phyloP scores from a whole-genome alignment of 2,888 invertebrate species.

The Limnephilus rhombicus region DNA sequence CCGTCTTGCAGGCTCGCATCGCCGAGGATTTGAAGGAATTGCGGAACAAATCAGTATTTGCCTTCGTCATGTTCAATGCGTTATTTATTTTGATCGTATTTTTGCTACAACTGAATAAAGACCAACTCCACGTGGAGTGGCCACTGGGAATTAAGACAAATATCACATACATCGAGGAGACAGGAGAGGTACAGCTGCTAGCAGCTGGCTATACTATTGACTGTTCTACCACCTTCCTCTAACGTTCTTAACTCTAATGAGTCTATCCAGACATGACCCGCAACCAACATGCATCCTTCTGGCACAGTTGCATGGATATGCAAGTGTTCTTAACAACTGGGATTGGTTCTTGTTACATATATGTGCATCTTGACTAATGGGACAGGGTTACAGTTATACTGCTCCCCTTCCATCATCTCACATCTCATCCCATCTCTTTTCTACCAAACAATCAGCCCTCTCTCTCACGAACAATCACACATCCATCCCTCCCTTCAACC shows the following conservation, averaged over 20 bases:
- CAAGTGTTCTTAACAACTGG: slow-evolving; percentile 66
- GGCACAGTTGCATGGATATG: slow-evolving; percentile 77
- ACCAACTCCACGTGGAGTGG: slow-evolving; percentile 98
- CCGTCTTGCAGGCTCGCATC: slow-evolving; percentile 87
- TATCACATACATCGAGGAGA: slow-evolving; percentile 95
- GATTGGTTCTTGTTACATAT: slow-evolving; percentile 62
- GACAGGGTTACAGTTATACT: slow-evolving; percentile 61
- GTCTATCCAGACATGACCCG: slow-evolving; percentile 70
- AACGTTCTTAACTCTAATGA: slow-evolving; percentile 75
- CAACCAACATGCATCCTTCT: slow-evolving; percentile 75
- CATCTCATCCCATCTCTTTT: slow-evolving; percentile 35
- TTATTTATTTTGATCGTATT: slow-evolving; percentile 99
- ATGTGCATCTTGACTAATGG: slow-evolving; percentile 66
- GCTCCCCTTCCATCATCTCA: slow-evolving; percentile 49
- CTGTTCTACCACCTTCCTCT: slow-evolving; percentile 61
- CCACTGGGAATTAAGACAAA: slow-evolving; percentile 96
- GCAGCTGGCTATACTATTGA: slow-evolving; percentile 62
- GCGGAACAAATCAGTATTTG: slow-evolving; percentile 97
- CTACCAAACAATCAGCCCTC: background rate
- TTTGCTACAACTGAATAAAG: slow-evolving; percentile 99
- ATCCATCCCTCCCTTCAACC: background rate
- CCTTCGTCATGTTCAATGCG: slow-evolving; percentile 99
- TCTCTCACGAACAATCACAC: background rate
- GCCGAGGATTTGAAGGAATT: slow-evolving; percentile 95
- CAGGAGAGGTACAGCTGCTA: slow-evolving; percentile 88